phyloP scores from a whole-genome alignment of 1,140 invertebrate genomes.

The Pantala flavescens region DNA sequence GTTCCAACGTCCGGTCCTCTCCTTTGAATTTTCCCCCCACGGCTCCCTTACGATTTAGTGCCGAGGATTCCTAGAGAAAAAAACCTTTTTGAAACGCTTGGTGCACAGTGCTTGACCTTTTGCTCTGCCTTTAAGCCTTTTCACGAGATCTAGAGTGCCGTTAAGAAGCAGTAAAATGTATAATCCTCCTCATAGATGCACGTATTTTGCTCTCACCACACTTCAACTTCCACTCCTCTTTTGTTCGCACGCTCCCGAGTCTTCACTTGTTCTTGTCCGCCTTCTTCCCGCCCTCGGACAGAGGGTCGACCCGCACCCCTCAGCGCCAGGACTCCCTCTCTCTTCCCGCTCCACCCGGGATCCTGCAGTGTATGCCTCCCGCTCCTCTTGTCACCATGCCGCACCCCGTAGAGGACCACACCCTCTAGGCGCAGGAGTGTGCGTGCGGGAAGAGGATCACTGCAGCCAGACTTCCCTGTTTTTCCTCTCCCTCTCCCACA shows the following conservation, averaged over 20 bases:
- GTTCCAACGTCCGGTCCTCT: no score
- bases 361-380: not conserved
- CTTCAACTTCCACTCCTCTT: not conserved
- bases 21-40: no score
- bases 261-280: not conserved
- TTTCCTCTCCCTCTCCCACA: not conserved
- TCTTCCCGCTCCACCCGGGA: not conserved
- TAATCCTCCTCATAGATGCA: no score
- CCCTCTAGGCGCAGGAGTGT: not conserved
- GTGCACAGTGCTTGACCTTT: no score
- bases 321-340: not conserved
- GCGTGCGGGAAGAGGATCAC: not conserved
- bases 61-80: no score
- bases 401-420: conserved; percentile 1
- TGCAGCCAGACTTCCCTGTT: not conserved
- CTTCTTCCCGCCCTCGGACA: not conserved
- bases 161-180: no score
- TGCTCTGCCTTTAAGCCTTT: no score
- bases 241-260: not conserved
- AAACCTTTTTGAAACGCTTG: no score
- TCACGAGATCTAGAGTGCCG: no score
- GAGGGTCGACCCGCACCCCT: not conserved
- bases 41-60: no score
- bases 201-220: not conserved
- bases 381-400: not conserved